Percentiles rank a stretch among this genome's conserved stretches.
Evolutionary conservation across 1,140 invertebrate genomes (phyloP).

Genomic region (Drosophila rufa): DNA sequence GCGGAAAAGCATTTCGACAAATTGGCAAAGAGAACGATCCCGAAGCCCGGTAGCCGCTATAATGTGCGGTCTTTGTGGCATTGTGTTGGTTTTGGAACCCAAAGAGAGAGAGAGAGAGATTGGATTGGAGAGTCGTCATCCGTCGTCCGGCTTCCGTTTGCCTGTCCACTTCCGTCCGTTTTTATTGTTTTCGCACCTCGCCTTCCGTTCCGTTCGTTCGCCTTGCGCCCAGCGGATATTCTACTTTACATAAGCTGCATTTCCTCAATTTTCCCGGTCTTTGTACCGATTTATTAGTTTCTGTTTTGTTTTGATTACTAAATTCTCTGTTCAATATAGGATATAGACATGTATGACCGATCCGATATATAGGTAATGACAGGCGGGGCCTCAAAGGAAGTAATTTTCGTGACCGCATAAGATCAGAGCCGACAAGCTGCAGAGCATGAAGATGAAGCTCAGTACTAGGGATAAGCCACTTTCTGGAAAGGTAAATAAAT

Average conservation of each 20-base stretch:
- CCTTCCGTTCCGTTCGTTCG: slow-evolving; percentile 47
- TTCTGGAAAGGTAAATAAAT: background rate
- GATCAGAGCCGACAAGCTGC: background rate
- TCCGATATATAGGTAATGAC: slow-evolving; percentile 1
- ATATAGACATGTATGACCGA: background rate
- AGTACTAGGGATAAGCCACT: background rate
- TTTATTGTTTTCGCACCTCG: slow-evolving; percentile 82
- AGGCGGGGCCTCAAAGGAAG: background rate
- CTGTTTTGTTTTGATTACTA: slow-evolving; percentile 51
- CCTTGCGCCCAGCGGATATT: slow-evolving; percentile 68
- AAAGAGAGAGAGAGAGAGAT: background rate
- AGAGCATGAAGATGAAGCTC: background rate
- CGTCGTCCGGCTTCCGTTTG: slow-evolving; percentile 47
- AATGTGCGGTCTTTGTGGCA: slow-evolving; percentile 20
- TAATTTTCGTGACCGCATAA: background rate
- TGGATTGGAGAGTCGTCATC: slow-evolving; percentile 31
- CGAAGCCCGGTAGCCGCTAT: slow-evolving; percentile 40
- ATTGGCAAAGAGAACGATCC: slow-evolving; percentile 64
- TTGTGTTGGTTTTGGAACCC: slow-evolving; percentile 6
- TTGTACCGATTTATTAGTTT: slow-evolving; percentile 45
- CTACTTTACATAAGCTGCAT: slow-evolving; percentile 81
- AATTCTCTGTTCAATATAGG: slow-evolving; percentile 26
- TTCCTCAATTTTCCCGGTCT: slow-evolving; percentile 76
- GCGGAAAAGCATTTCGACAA: slow-evolving; percentile 54
- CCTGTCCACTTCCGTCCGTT: slow-evolving; percentile 66